A percentile compares a stretch with the other conserved stretches of the same genome.
These are phyloP conservation scores for Cydia splendana DNA, from an alignment of 1,140 invertebrate genomes.

Conservation along the genomic window DNA sequence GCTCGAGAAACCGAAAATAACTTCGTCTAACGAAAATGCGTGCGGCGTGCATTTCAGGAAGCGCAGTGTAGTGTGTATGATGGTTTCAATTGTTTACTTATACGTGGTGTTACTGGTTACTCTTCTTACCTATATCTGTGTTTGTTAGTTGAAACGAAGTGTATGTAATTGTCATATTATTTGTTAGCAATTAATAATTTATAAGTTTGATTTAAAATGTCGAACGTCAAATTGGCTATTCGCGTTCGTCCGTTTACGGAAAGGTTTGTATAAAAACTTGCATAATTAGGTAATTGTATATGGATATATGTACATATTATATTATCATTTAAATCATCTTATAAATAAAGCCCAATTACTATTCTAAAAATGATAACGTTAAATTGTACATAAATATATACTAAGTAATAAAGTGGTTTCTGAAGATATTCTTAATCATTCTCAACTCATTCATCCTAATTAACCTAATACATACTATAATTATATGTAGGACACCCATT, in stretches of 20 bases:
- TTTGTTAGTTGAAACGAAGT: not conserved
- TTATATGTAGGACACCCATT: too few relatives aligned
- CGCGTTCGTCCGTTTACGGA: slow-evolving; percentile 66
- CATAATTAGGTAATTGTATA: not conserved
- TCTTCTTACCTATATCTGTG: not conserved
- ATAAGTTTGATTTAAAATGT: slow-evolving; percentile 45
- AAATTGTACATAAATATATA: too few relatives aligned
- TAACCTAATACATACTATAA: too few relatives aligned
- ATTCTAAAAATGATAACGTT: not conserved
- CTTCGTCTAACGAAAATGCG: slow-evolving; percentile 39
- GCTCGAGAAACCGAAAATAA: slow-evolving; percentile 43
- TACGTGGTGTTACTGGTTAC: not conserved
- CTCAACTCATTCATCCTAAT: too few relatives aligned
- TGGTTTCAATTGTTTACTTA: not conserved
- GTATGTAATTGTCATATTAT: not conserved
- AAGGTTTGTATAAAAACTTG: slow-evolving; percentile 47
- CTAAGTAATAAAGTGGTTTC: too few relatives aligned
- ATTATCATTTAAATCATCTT: too few relatives aligned
- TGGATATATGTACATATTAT: too few relatives aligned
- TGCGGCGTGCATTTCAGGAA: slow-evolving; percentile 23
- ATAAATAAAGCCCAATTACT: not conserved
- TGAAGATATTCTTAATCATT: too few relatives aligned
- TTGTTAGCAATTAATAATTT: not conserved
- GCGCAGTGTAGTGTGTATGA: not conserved
- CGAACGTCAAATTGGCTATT: slow-evolving; percentile 65